Conservation (phyloP, 2,797 vertebrate species). For the Lepus townsendii region DNA sequence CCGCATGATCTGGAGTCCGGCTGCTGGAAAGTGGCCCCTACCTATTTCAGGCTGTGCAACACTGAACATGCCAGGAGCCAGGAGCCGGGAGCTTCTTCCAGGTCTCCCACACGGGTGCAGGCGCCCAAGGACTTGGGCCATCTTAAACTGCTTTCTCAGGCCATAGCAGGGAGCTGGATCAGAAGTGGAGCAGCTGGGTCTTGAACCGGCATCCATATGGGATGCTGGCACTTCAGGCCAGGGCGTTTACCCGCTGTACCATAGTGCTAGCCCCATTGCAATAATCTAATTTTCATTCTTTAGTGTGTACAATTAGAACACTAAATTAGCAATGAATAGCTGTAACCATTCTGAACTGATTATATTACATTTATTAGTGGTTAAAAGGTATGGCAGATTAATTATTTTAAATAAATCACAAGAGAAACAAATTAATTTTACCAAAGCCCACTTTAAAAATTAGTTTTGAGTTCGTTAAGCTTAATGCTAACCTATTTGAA, state of each 20-base stretch:
- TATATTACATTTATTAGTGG: background rate
- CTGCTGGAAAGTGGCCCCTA: background rate
- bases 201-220: no score
- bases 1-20: background rate
- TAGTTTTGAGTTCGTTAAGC: background rate
- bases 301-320: conserved; percentile 20
- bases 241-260: no score
- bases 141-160: no score
- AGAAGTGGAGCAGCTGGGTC: no score
- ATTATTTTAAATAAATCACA: conserved; percentile 20
- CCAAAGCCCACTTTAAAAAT: conserved; percentile 38
- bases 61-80: background rate
- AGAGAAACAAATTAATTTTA: conserved; percentile 14
- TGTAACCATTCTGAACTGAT: background rate
- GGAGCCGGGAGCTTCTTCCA: no score
- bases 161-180: no score
- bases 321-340: conserved; percentile 11
- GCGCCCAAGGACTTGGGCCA: no score
- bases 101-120: no score
- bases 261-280: background rate
- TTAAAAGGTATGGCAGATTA: background rate
- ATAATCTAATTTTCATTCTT: conserved; percentile 21
- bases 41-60: background rate
- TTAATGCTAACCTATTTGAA: conserved; percentile 21
- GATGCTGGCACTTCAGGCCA: no score